Percentiles rank a stretch among this genome's conserved stretches.
phyloP scores from a whole-genome alignment of 2,113 vertebrate species.

The Otis tarda region DNA sequence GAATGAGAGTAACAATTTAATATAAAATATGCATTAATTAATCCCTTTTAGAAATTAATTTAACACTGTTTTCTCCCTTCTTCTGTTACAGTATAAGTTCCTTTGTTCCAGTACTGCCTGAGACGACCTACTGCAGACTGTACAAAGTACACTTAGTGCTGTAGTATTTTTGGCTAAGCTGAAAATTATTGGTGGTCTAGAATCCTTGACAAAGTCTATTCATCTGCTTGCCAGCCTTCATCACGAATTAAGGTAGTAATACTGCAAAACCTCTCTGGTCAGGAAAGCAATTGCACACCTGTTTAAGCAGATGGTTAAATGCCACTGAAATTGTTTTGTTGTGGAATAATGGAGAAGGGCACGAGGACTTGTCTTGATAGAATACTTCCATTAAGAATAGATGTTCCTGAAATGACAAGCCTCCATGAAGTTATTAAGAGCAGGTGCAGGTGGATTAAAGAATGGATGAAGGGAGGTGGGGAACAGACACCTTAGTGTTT shows the following conservation, averaged over 20 bases:
- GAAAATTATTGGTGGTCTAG: neutral
- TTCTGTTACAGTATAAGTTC: neutral
- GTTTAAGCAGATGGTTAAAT: neutral
- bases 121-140: neutral
- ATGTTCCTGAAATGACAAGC: neutral
- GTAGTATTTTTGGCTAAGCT: neutral
- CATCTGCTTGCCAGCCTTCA: neutral
- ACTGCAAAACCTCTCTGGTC: neutral
- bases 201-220: neutral
- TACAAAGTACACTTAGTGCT: neutral
- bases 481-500: neutral
- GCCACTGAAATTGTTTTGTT: neutral
- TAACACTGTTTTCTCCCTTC: neutral
- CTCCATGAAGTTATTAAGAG: neutral
- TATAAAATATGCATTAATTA: neutral
- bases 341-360: neutral
- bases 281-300: neutral
- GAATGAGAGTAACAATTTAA: neutral
- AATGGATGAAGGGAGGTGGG: neutral
- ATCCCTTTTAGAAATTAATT: neutral
- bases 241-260: neutral
- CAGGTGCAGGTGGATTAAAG: neutral
- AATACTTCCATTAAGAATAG: neutral
- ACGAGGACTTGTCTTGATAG: neutral
- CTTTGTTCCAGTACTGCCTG: neutral